Conservation (phyloP, 2,113 vertebrate species). For the Lagopus leucura region DNA sequence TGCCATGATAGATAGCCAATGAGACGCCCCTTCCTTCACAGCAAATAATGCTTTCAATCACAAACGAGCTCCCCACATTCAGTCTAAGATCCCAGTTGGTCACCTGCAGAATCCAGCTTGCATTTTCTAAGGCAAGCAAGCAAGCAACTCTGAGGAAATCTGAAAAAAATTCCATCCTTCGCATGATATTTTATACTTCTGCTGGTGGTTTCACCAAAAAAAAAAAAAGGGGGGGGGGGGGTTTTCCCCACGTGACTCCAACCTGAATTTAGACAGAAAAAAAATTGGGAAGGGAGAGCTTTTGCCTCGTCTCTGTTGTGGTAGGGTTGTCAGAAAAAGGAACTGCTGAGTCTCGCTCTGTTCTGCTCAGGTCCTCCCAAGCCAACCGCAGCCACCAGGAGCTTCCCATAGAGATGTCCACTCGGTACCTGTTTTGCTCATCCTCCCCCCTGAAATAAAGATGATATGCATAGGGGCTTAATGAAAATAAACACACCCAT, state of each 20-base stretch:
- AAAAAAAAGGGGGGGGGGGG: not conserved
- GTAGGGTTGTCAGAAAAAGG: not conserved
- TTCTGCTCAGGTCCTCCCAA: not conserved
- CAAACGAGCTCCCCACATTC: not conserved
- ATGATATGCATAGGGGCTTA: not conserved
- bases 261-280: conserved; percentile 53
- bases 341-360: conserved; percentile 11
- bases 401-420: rapidly evolving
- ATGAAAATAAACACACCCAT: not conserved
- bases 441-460: not conserved
- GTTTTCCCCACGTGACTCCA: not conserved
- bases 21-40: not conserved
- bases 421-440: rapidly evolving
- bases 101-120: not conserved
- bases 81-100: not conserved
- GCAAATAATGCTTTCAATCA: not conserved
- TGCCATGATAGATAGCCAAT: not conserved
- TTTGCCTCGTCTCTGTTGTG: not conserved
- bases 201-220: rapidly evolving
- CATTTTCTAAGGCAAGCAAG: not conserved
- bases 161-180: not conserved
- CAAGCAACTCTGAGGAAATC: not conserved
- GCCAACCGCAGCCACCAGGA: not conserved
- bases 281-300: conserved; percentile 65
- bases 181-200: not conserved